Evolutionary conservation across 2,888 invertebrate species (phyloP).

Genomic region (Callinectes sapidus): DNA sequence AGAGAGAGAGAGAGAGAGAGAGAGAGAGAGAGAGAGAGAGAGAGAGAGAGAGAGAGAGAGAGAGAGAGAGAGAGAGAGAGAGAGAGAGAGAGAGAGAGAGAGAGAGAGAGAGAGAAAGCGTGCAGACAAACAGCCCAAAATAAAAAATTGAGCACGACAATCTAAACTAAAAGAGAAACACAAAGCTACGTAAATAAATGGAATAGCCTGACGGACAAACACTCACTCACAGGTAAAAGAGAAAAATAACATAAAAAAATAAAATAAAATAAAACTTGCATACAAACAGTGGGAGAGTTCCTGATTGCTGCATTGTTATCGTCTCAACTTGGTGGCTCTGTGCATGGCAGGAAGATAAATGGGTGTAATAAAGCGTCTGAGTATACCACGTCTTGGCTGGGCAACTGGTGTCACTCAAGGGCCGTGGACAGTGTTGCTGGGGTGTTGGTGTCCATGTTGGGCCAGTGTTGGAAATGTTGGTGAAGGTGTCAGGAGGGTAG

Average conservation of each 20-base stretch:
- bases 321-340: background rate
- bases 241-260: background rate
- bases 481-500: too few relatives aligned
- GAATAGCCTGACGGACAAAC: background rate
- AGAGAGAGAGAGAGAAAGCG: background rate
- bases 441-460: too few relatives aligned
- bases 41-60: slow-evolving; percentile 9
- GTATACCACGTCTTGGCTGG: background rate
- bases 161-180: too few relatives aligned
- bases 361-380: background rate
- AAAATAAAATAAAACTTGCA: background rate
- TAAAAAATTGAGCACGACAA: too few relatives aligned
- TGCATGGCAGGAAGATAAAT: slow-evolving; percentile 17
- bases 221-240: background rate
- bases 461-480: too few relatives aligned
- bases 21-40: too few relatives aligned
- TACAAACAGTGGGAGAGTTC: background rate
- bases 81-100: background rate
- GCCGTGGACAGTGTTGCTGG: too few relatives aligned
- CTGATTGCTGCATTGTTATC: slow-evolving; percentile 25
- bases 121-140: background rate
- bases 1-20: slow-evolving; percentile 18
- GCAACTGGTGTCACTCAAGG: too few relatives aligned
- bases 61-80: background rate
- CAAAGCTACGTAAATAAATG: background rate